Base-by-base conservation (phyloP, 1,140 invertebrate genomes). In the Neotoxoptera formosana region DNA sequence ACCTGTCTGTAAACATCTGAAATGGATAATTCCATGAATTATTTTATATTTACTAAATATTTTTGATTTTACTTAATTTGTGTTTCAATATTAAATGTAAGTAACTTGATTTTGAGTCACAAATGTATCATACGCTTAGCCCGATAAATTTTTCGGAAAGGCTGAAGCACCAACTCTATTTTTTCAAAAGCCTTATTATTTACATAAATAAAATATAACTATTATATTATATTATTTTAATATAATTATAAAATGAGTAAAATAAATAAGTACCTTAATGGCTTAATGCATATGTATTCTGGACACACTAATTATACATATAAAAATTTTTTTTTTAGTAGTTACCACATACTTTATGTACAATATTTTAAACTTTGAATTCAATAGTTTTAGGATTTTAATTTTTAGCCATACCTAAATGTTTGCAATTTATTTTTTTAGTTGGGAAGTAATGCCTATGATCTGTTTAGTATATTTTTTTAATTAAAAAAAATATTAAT, bases 1-100 rank as follows among this genome's bases (percentile, higher is more conserved):
- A 95, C 45, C 97, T 95, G 94, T 97, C 97, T 4, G 96, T 95
- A 0, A 96, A 94, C 94, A 97, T 95, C 94, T 95, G 93, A 94
- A 96, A 96, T 76, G 60, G n/a, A 76, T 20, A 34, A 76, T 17
- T n/a, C 60, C 4, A 34, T 67, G 1, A 67, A 9, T 67, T 67
- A 67, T n/a, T n/a, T n/a, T n/a, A n/a, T n/a, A n/a, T 17, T 53
- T 53, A 53, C 17, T 17, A 67, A 67, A 0, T n/a, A 20, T n/a
- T 67, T 67, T 67, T 6, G 11, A n/a, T n/a, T 76, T 76, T n/a
- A 76, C 30, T 17, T 17, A 76, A 76, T 17, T 76, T 8, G 14
- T n/a, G 60, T 67, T 67, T 67, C 11, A 30, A 67, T 67, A 30
- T n/a, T 60, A 67, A n/a, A 14, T 67, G 56, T 76, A 76, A n/a